Conservation (phyloP, 2,797 vertebrate species). For the Chelon labrosus region DNA sequence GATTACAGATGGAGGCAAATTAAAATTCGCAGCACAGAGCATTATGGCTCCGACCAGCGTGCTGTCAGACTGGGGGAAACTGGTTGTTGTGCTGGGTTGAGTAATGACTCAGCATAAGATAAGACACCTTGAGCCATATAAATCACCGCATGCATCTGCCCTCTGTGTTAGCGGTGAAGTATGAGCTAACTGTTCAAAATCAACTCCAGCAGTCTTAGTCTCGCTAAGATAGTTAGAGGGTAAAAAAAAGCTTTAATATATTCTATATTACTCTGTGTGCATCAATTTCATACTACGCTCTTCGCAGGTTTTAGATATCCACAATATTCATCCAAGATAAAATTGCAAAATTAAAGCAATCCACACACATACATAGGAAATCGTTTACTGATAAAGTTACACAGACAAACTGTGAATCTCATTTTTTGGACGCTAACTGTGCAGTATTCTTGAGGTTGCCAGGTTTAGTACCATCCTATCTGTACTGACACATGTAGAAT, state of each 20-base stretch:
- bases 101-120: slow-evolving; percentile 53
- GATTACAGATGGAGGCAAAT: slow-evolving; percentile 53
- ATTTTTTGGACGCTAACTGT: too few species aligned
- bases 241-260: not conserved
- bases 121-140: slow-evolving; percentile 39
- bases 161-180: slow-evolving; percentile 10
- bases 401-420: too few species aligned
- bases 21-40: slow-evolving; percentile 52
- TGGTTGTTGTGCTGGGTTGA: slow-evolving; percentile 28
- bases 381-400: too few species aligned
- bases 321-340: not conserved
- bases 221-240: not conserved
- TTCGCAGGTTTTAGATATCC: not conserved
- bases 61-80: slow-evolving; percentile 32
- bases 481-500: too few species aligned
- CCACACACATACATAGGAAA: too few species aligned
- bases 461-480: too few species aligned
- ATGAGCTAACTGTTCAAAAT: slow-evolving; percentile 2
- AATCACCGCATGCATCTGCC: slow-evolving; percentile 38
- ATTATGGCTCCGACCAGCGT: slow-evolving; percentile 29
- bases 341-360: too few species aligned
- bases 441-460: too few species aligned
- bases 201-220: not conserved
- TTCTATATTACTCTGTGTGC: not conserved
- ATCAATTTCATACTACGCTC: not conserved